These are phyloP conservation scores for Stylophora pistillata DNA, from an alignment of 64 coral and sea anemone genomes.

Conservation along the genomic window DNA sequence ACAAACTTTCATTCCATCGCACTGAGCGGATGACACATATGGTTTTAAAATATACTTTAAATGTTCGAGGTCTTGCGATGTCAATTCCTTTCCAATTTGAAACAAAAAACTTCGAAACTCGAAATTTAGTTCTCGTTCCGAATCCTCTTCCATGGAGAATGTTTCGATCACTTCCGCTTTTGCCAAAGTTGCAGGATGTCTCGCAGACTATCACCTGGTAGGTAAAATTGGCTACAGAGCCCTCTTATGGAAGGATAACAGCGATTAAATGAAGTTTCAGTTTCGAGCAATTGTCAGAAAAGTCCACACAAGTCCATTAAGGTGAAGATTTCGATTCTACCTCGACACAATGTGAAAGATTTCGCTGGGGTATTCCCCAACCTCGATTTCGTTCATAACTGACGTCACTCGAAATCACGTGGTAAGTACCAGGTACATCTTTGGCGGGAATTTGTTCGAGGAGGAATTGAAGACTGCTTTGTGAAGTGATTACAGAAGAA, in stretches of 20 bases:
- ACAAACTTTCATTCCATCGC: background rate
- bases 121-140: no score
- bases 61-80: background rate
- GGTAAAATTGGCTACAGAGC: background rate
- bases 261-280: background rate
- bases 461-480: no score
- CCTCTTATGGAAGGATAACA: background rate
- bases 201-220: background rate
- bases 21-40: background rate
- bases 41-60: conserved; percentile 2
- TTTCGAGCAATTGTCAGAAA: background rate
- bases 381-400: background rate
- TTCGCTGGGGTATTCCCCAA: background rate
- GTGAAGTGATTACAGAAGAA: no score
- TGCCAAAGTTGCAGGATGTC: background rate
- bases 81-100: background rate
- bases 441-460: conserved; percentile 44
- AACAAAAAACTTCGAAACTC: background rate
- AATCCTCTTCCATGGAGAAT: background rate
- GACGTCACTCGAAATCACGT: background rate
- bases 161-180: background rate
- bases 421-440: background rate
- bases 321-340: background rate
- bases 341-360: background rate
- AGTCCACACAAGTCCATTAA: background rate